phyloP scores from a whole-genome alignment of 2,888 invertebrate species.

The Orchestes rusci region DNA sequence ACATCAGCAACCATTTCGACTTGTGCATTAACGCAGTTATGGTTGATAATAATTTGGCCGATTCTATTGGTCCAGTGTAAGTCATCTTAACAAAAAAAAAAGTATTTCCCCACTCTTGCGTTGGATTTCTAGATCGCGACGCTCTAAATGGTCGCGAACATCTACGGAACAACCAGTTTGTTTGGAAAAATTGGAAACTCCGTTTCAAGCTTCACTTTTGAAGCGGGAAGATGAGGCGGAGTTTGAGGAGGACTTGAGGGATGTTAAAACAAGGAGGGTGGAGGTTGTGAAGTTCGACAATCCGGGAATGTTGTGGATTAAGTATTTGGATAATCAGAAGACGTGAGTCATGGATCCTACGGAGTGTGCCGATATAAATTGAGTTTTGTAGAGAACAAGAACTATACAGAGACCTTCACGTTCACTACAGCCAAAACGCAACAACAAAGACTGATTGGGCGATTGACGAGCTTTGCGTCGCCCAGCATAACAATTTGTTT shows the following conservation, averaged over 20 bases:
- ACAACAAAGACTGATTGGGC: conserved; percentile 25
- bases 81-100: too few species aligned
- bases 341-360: conserved; percentile 8
- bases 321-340: conserved; percentile 39
- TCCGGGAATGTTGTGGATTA: conserved; percentile 38
- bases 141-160: too few species aligned
- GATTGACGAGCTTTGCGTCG: conserved; percentile 41
- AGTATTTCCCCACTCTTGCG: too few species aligned
- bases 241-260: conserved; percentile 20
- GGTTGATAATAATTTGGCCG: conserved; percentile 46
- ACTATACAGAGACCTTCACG: conserved; percentile 31
- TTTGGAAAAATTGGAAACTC: too few species aligned
- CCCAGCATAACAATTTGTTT: conserved; percentile 50
- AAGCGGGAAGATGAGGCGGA: too few species aligned
- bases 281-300: conserved; percentile 33
- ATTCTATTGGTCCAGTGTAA: conserved; percentile 48
- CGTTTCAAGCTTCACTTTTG: too few species aligned
- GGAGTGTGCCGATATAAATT: too few species aligned
- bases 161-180: too few species aligned
- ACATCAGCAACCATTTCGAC: conserved; percentile 36
- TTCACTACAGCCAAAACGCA: conserved; percentile 31
- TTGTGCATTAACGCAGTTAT: conserved; percentile 50
- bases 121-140: too few species aligned
- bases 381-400: conserved; percentile 20
- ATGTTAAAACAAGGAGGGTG: conserved; percentile 24